A percentile compares a stretch with the other conserved stretches of the same genome.
phyloP scores from a whole-genome alignment of 2,113 vertebrate species.

The Anarrhichthys ocellatus region DNA sequence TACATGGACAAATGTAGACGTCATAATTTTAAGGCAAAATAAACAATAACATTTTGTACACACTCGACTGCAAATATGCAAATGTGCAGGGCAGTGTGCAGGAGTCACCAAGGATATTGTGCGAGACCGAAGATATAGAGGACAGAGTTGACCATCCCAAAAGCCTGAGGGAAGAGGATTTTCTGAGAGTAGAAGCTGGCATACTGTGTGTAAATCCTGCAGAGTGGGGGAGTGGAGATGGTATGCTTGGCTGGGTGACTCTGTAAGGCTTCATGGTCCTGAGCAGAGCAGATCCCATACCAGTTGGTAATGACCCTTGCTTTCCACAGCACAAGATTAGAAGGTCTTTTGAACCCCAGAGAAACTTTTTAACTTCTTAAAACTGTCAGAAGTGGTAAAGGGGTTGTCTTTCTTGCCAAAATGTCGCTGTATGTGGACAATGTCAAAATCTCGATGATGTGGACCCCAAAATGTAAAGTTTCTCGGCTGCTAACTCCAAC shows the following conservation, averaged over 20 bases:
- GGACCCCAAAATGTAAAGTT: background rate
- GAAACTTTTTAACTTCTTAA: background rate
- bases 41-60: too few species aligned
- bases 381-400: background rate
- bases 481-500: background rate
- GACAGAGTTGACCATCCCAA: background rate
- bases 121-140: background rate
- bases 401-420: background rate
- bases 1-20: background rate
- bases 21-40: too few species aligned
- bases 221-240: constrained; percentile 13
- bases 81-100: too few species aligned
- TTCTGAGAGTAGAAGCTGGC: background rate
- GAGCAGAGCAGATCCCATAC: background rate
- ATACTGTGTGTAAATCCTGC: background rate
- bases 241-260: background rate
- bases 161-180: background rate
- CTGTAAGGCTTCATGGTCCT: background rate
- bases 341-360: background rate
- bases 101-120: background rate
- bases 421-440: background rate
- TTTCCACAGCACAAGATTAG: background rate
- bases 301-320: background rate
- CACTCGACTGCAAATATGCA: too few species aligned
- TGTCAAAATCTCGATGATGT: background rate